Evolutionary conservation across 2,113 vertebrate species (phyloP), one percentile per base, ranked within the genome.

Genomic region (Podocnemis expansa): DNA sequence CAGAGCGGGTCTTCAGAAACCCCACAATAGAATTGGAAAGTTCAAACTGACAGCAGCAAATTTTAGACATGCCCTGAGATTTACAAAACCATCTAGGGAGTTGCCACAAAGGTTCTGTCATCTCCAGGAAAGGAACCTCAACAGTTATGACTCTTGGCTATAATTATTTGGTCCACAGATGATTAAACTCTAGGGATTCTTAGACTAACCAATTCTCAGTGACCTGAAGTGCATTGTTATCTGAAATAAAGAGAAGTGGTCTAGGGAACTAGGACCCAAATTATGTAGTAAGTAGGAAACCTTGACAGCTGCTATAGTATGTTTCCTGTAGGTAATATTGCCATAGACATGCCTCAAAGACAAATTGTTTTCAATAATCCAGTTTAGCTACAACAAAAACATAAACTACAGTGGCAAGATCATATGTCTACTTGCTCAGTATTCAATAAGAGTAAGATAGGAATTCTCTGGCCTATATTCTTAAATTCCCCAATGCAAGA

Each of bases 121-220:
- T 5, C n/a, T 27, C 70, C 43, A 22, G 70, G 70, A 43, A 75
- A 75, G 70, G 38, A 22, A 75, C 41, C 29, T 82, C 52, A 78
- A 81, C 10, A 9, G 60, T 73, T 60, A 85, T 81, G 86, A 89
- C 49, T 4, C 51, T 83, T 31, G 79, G 41, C 76, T 49, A 92
- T 83, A 13, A 81, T 24, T 11, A 87, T 90, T 88, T 93, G n/a
- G 34, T 2, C 58, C 22, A 82, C 29, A 84, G 10, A 1, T 2
- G 1, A 41, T 80, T 86, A 89, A 94, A 95, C 94, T 67, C 49
- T 84, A 79, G 88, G 60, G 8, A 82, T 10, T 88, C 41, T 80
- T 89, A 17, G 43, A n/a, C 63, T 16, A 89, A 51, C 3, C 27
- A 55, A 0, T 0, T 70, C 31, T 0, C 1, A 24, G 5, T 80